A percentile compares a stretch with the other conserved stretches of the same genome.
Conservation (phyloP, 2,888 invertebrate genomes). For the Monoplex corrugatus region DNA sequence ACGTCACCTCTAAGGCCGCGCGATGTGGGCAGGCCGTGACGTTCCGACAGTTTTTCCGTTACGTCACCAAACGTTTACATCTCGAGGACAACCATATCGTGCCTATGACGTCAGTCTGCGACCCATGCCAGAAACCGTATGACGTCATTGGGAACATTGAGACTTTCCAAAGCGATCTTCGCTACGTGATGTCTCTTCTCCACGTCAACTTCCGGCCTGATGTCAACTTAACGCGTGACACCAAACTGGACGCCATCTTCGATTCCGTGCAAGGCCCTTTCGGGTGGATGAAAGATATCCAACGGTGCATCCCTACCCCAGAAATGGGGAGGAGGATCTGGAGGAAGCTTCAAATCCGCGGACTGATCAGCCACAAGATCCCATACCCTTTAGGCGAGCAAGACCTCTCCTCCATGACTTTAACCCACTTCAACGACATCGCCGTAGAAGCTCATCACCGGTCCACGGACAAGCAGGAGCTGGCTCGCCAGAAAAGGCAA, state of each 20-base stretch:
- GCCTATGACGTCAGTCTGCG: conserved; percentile 54
- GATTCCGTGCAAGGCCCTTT: conserved; percentile 54
- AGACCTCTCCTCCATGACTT: conserved; percentile 34
- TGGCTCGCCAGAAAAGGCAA: conserved; percentile 50
- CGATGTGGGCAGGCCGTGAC: conserved; percentile 54
- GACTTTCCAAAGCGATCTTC: conserved; percentile 52
- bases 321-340: conserved; percentile 56
- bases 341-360: conserved; percentile 58
- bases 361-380: conserved; percentile 47
- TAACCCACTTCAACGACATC: conserved; percentile 10
- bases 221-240: conserved; percentile 2
- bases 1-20: neutral
- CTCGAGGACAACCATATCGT: conserved; percentile 55
- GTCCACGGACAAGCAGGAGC: conserved; percentile 31
- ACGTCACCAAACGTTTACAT: conserved; percentile 31
- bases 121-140: conserved; percentile 56
- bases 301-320: conserved; percentile 49
- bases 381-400: conserved; percentile 51
- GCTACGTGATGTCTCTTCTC: conserved; percentile 52
- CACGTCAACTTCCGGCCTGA: conserved; percentile 38
- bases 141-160: conserved; percentile 62
- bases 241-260: conserved; percentile 50
- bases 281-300: conserved; percentile 47
- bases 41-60: conserved; percentile 52
- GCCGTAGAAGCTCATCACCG: conserved; percentile 1